Percentiles rank a stretch among this genome's conserved stretches.
Evolutionary conservation across 23 tunicate species (phyloP).

Genomic region (Styela plicata): DNA sequence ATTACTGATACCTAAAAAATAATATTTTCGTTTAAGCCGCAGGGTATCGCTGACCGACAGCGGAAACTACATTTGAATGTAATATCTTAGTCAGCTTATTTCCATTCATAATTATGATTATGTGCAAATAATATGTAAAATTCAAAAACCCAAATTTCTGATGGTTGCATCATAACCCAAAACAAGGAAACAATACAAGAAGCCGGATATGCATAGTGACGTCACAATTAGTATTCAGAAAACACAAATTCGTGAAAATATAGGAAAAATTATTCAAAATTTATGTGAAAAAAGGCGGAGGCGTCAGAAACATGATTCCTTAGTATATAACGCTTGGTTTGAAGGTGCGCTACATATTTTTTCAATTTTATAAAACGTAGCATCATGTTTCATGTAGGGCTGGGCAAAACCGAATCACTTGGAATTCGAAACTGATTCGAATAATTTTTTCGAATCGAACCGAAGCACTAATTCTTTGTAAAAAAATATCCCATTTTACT

Average conservation of each 20-base stretch:
- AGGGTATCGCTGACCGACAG: not conserved
- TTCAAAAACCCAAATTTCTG: not conserved
- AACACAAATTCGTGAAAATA: no score
- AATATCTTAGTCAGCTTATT: not conserved
- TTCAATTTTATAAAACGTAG: not conserved
- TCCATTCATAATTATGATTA: not conserved
- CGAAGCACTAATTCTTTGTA: no score
- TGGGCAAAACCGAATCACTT: no score
- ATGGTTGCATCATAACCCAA: not conserved
- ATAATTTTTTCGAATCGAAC: no score
- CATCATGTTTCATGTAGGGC: not conserved
- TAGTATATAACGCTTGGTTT: not conserved
- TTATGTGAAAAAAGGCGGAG: no score
- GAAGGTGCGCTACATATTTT: not conserved
- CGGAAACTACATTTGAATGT: not conserved
- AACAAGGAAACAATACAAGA: not conserved
- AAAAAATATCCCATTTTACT: no score
- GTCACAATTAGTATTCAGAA: no score
- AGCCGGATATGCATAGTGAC: not conserved
- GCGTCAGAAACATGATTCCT: not conserved
- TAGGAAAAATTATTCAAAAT: not conserved
- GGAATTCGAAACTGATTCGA: no score
- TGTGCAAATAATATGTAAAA: not conserved
- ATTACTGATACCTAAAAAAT: no score
- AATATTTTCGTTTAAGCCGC: not conserved